phyloP scores from a whole-genome alignment of 2,113 vertebrate genomes.

The Muscicapa adusta region DNA sequence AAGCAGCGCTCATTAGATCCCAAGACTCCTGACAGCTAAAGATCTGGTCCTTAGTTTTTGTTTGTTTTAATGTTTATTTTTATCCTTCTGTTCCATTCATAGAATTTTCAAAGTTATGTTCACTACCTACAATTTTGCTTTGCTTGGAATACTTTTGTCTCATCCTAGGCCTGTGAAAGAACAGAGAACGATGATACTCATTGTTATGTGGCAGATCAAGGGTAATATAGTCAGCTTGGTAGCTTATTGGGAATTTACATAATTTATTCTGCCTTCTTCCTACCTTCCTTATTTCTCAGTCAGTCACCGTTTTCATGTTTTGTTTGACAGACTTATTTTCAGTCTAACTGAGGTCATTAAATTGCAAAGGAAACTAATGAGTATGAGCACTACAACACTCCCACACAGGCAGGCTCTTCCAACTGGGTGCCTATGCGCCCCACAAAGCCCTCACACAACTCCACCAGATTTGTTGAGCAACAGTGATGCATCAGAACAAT shows the following conservation, averaged over 20 bases:
- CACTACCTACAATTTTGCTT: neutral
- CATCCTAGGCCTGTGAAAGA: neutral
- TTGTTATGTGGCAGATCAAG: neutral
- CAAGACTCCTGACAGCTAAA: slow-evolving; percentile 51
- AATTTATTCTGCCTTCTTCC: neutral
- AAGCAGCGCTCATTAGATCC: slow-evolving; percentile 21
- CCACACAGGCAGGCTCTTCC: slow-evolving; percentile 41
- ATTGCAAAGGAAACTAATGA: slow-evolving; percentile 79
- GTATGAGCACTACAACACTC: slow-evolving; percentile 66
- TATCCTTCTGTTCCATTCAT: neutral
- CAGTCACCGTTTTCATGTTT: slow-evolving; percentile 41
- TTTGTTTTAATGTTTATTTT: slow-evolving; percentile 21
- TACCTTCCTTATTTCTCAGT: neutral
- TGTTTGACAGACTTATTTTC: slow-evolving; percentile 79
- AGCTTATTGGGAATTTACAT: neutral
- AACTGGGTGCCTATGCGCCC: slow-evolving; percentile 69
- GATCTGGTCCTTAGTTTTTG: neutral
- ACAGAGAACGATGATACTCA: neutral
- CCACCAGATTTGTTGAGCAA: neutral
- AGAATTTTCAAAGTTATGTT: neutral
- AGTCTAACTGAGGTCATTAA: slow-evolving; percentile 77
- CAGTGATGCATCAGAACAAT: neutral
- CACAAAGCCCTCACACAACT: slow-evolving; percentile 7
- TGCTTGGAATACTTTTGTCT: neutral
- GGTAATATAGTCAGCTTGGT: neutral